Evolutionary conservation across 2,888 invertebrate species (phyloP), one percentile per base, ranked within the genome.

Genomic region (Sinotaia quadrata): DNA sequence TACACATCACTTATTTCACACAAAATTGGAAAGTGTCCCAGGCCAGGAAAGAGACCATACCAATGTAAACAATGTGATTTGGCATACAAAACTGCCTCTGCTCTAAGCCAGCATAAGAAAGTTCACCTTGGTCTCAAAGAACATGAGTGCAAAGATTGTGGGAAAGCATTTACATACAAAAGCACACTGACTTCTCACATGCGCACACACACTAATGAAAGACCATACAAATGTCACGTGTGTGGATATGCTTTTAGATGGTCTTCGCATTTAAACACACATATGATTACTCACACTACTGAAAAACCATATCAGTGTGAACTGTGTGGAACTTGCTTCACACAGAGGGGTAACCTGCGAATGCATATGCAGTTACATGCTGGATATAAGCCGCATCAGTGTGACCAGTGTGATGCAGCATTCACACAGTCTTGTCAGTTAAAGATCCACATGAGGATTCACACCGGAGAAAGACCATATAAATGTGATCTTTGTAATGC

Each of bases 191-290:
- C 77, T 44, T 47, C 71, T 5, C 77, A 79, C 67, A 63, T 73
- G 56, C 69, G 72, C 21, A 67, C 65, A 47, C 77, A 77, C 29
- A 67, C 72, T 12, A 76, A 73, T 27, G 72, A 78, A 31, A 68
- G 71, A 37, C 75, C 74, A 12, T 76, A 73, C 54, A 59, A 65
- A n/a, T 79, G 79, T 68, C 54, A 68, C 8, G 60, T 67, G 49
- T 79, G 79, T 70, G 68, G 72, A 4, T 73, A 71, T 57, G 67
- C 67, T 27, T 79, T 79, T 57, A 68, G 68, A 29, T 62, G 70
- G 12, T 70, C 67, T 15, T 65, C 69, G 27, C 68, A 73, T 27
- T 59, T 77, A 36, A 71, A 72, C 31, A 66, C 59, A 1, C 79
- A 79, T 34, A 37, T 29, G 10, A 51, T 63, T 18, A 63, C 67